Percentiles rank a stretch among this genome's conserved stretches.
phyloP scores from a whole-genome alignment of 1,140 invertebrate species.

The Drosophila punjabiensis region DNA sequence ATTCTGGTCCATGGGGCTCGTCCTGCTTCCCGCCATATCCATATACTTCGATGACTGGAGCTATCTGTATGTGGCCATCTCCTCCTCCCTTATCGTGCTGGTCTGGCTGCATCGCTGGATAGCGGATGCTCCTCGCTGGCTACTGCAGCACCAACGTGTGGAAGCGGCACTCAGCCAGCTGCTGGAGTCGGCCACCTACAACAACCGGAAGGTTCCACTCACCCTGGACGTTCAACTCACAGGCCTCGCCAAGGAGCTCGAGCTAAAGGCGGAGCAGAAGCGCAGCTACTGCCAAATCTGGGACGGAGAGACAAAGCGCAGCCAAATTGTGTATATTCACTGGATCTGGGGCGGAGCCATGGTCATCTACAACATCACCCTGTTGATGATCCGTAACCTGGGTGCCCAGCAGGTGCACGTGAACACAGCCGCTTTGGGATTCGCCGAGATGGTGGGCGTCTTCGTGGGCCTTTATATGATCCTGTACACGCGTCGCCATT shows the following conservation, averaged over 20 bases:
- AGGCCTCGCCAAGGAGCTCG: constrained; percentile 62
- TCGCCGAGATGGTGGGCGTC: constrained; percentile 83
- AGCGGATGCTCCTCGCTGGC: constrained; percentile 85
- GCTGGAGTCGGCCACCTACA: constrained; percentile 79
- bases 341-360: constrained; percentile 80
- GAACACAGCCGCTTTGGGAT: constrained; percentile 84
- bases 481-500: constrained; percentile 75
- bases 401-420: constrained; percentile 79
- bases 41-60: constrained; percentile 85
- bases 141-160: constrained; percentile 75
- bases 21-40: constrained; percentile 82
- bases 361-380: constrained; percentile 82
- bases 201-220: constrained; percentile 79
- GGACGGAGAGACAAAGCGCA: constrained; percentile 72
- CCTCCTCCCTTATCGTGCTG: constrained; percentile 79
- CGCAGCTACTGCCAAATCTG: constrained; percentile 73
- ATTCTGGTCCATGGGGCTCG: constrained; percentile 85
- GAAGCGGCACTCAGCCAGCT: constrained; percentile 72
- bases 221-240: constrained; percentile 76
- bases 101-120: constrained; percentile 85
- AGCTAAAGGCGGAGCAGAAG: constrained; percentile 45
- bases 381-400: constrained; percentile 84
- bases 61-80: constrained; percentile 84
- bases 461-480: constrained; percentile 83
- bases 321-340: constrained; percentile 71